A percentile compares a stretch with the other conserved stretches of the same genome.
Evolutionary conservation across 2,113 vertebrate species (phyloP).

Genomic region (Phylloscopus whistleri): DNA sequence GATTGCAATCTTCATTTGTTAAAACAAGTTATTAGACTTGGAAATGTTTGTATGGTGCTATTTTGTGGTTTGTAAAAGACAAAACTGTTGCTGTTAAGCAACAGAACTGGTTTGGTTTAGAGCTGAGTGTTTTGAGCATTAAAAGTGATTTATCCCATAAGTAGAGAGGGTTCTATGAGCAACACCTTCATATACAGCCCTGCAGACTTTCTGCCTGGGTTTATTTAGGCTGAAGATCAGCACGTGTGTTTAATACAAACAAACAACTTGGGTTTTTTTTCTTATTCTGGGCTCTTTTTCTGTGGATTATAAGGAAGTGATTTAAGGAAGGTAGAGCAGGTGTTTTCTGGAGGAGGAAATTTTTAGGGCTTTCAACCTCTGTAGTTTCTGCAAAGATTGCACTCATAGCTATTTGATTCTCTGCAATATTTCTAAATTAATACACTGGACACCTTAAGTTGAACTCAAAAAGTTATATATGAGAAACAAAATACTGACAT

Average conservation of each 20-base stretch:
- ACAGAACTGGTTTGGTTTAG: background rate
- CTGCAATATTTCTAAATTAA: background rate
- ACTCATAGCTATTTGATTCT: background rate
- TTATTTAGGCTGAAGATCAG: background rate
- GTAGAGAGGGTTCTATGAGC: background rate
- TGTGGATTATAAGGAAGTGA: background rate
- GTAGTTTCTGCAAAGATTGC: background rate
- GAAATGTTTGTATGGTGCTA: background rate
- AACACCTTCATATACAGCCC: background rate
- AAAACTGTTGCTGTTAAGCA: background rate
- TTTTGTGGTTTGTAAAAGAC: background rate
- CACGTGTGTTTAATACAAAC: background rate
- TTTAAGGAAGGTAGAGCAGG: background rate
- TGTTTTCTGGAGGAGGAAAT: background rate
- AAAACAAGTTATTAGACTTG: background rate
- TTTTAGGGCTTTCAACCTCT: background rate
- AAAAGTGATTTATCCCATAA: background rate
- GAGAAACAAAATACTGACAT: background rate
- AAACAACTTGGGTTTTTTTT: background rate
- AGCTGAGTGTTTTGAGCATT: background rate
- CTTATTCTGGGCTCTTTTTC: background rate
- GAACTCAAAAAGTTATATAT: background rate
- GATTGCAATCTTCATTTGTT: background rate
- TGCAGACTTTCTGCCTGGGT: background rate
- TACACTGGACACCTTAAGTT: background rate